Evolutionary conservation across 2,888 invertebrate species (phyloP), one percentile per base, ranked within the genome.

Genomic region (Diarsia rubi): DNA sequence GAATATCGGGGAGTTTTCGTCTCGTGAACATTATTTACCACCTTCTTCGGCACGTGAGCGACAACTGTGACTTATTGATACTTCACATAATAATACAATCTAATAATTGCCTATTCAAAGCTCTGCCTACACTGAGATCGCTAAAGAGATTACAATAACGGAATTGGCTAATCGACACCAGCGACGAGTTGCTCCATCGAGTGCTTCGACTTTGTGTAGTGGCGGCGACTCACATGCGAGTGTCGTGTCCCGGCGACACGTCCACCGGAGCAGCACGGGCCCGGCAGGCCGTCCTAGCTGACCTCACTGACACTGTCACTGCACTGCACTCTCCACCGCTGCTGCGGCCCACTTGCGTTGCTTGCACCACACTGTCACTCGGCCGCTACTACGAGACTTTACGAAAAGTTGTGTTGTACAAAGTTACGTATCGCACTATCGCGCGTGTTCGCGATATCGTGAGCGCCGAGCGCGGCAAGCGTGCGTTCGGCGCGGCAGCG

Each of bases 271-370:
- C 57, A 57, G 37, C 70, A 12, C 21, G 44, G 21, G 45, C 21
- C 1, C 52, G 14, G 42, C 37, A 8, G 57, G 45, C 9, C 3
- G 14, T 57, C 11, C 68, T 47, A 4, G 45, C 27, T 6, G 5
- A 16, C 47, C 37, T 45, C 31, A 79, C 75, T 52, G 59, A 72
- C 79, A 75, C 75, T 79, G 69, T 37, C 78, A 74, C 79, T 60
- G 42, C 79, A 75, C 75, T 59, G 59, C 75, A 60, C 79, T 31
- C 72, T 24, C 64, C 79, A 9, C 70, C 24, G 37, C 37, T 37
- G 37, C 37, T 37, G 8, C 37, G 16, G 14, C 72, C 24, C 79
- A 6, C 16, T 37, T n/a, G n/a, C 37, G 14, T 12, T 42, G 31
- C 27, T 11, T 19, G 14, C 78, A 54, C 37, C 14, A 19, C 52